A percentile compares a stretch with the other conserved stretches of the same genome.
phyloP scores from a whole-genome alignment of 2,888 invertebrate species.

The Euzophera pinguis region DNA sequence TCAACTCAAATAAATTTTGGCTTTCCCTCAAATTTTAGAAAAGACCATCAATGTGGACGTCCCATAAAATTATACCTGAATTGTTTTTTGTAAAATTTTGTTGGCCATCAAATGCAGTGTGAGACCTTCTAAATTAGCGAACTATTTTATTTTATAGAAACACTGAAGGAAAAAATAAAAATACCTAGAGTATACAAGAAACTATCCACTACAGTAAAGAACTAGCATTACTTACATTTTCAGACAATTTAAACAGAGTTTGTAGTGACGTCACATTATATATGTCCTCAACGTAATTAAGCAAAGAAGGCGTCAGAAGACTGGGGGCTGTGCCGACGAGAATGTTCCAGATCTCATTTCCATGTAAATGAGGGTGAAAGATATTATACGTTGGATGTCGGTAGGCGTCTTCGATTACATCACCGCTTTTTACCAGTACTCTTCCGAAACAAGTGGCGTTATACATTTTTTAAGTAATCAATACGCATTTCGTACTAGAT shows the following conservation, averaged over 20 bases:
- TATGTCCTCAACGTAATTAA: slow-evolving; percentile 70
- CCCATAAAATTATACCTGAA: too few species aligned
- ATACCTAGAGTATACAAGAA: too few species aligned
- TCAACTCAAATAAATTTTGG: too few species aligned
- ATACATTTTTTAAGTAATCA: slow-evolving; percentile 2
- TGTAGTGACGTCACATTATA: slow-evolving; percentile 34
- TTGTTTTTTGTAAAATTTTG: too few species aligned
- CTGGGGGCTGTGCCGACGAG: slow-evolving; percentile 55
- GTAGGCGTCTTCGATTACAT: slow-evolving; percentile 42
- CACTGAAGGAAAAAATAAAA: too few species aligned
- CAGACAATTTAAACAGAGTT: not conserved
- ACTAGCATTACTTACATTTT: not conserved
- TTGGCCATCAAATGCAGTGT: too few species aligned
- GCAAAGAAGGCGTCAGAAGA: slow-evolving; percentile 69
- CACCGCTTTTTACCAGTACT: slow-evolving; percentile 22
- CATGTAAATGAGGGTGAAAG: slow-evolving; percentile 74
- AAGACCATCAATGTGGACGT: too few species aligned
- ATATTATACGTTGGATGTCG: slow-evolving; percentile 51
- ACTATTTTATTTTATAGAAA: too few species aligned
- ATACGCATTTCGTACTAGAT: too few species aligned
- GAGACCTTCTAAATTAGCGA: too few species aligned
- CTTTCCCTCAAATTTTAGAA: too few species aligned
- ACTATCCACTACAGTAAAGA: not conserved
- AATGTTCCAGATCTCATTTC: slow-evolving; percentile 75
- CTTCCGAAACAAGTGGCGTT: slow-evolving; percentile 32